phyloP scores from a whole-genome alignment of 2,113 vertebrate species.

The Mustela lutreola region DNA sequence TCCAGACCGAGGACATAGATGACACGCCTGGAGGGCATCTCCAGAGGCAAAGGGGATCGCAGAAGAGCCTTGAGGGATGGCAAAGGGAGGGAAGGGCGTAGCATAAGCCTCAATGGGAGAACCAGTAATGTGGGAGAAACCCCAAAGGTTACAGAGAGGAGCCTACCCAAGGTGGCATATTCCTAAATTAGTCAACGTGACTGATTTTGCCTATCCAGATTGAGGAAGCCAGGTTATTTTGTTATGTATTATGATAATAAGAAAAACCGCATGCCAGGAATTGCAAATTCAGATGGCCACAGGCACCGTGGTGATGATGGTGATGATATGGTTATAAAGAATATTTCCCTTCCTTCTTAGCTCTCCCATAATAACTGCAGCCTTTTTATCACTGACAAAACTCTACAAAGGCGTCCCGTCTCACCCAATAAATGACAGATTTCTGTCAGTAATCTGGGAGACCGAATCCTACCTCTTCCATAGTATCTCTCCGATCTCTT shows the following conservation, averaged over 20 bases:
- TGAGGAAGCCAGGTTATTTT: not conserved
- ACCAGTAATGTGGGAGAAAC: no score
- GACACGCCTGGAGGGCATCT: not conserved
- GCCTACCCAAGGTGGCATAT: not conserved
- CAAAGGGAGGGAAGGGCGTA: rapidly evolving
- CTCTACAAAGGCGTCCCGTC: not conserved
- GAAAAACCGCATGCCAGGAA: not conserved
- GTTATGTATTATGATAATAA: not conserved
- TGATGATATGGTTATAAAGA: not conserved
- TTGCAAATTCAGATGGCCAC: not conserved
- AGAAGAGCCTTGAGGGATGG: not conserved
- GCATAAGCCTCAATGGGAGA: not conserved
- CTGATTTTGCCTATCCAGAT: not conserved
- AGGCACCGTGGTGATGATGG: not conserved
- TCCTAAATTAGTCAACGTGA: not conserved
- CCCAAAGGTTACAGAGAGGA: not conserved
- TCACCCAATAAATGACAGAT: not conserved
- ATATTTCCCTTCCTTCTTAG: conserved; percentile 33
- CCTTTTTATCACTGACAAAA: not conserved
- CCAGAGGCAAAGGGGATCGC: not conserved
- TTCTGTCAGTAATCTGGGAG: not conserved
- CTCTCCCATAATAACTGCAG: not conserved
- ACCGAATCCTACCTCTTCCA: not conserved
- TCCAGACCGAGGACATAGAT: not conserved
- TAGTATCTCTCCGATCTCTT: not conserved